Percentiles rank a stretch among this genome's conserved stretches.
phyloP scores from a whole-genome alignment of 2,113 vertebrate species.

The Apaloderma vittatum region DNA sequence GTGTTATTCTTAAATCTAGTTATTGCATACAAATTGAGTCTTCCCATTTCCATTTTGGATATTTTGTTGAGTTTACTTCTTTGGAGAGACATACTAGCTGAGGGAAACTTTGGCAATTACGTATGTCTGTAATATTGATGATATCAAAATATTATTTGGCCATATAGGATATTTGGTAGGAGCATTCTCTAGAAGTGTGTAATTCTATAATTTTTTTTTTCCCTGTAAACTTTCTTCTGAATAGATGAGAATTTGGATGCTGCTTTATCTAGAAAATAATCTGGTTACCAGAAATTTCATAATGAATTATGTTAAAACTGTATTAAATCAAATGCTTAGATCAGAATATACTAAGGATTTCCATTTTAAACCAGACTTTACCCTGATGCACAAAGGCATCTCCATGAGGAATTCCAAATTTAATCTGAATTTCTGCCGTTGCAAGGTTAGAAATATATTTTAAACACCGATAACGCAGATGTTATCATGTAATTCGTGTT shows the following conservation, averaged over 20 bases:
- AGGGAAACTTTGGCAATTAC: not conserved
- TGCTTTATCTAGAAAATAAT: not conserved
- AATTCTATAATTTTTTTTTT: not conserved
- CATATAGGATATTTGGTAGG: not conserved
- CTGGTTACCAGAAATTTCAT: not conserved
- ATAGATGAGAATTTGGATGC: not conserved
- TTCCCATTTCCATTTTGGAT: not conserved
- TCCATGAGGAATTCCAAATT: not conserved
- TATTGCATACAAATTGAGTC: not conserved
- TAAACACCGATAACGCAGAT: rapidly evolving
- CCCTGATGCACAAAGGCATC: not conserved
- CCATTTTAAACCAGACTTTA: not conserved
- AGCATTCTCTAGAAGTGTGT: not conserved
- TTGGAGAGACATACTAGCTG: not conserved
- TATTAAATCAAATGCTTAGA: not conserved
- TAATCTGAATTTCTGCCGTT: not conserved
- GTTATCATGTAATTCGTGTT: not conserved
- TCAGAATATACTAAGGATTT: not conserved
- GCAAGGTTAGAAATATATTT: not conserved
- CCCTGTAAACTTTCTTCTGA: not conserved
- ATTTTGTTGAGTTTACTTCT: not conserved
- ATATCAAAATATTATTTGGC: not conserved
- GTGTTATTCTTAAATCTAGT: not conserved
- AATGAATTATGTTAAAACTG: not conserved
- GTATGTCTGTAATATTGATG: not conserved